Evolutionary conservation across 2,797 vertebrate genomes (phyloP).

Genomic region (Poeciliopsis paucimaculata): DNA sequence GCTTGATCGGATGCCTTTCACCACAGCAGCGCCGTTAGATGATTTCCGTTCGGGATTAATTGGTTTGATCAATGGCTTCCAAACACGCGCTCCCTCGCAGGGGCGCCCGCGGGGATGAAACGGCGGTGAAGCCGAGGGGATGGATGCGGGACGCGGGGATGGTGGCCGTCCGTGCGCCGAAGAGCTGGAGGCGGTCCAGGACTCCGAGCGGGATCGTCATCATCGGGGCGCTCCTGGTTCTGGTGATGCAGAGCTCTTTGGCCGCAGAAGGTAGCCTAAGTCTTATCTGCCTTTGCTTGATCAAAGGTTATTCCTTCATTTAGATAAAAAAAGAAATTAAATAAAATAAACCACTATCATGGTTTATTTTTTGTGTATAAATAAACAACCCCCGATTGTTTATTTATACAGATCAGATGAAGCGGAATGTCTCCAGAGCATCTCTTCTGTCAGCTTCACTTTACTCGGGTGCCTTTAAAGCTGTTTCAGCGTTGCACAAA

Average conservation of each 20-base stretch:
- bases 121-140: slow-evolving; percentile 23
- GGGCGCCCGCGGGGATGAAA: slow-evolving; percentile 35
- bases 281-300: slow-evolving; percentile 7
- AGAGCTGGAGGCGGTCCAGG: slow-evolving; percentile 54
- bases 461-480: not conserved
- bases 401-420: not conserved
- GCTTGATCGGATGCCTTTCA: slow-evolving; percentile 74
- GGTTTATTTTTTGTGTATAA: too few species aligned
- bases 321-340: not conserved
- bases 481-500: not conserved
- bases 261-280: slow-evolving; percentile 80
- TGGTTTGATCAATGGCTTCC: slow-evolving; percentile 81
- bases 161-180: slow-evolving; percentile 34
- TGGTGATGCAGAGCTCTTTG: slow-evolving; percentile 74
- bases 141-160: slow-evolving; percentile 53
- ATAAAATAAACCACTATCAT: not conserved
- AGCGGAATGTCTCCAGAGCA: not conserved
- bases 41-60: slow-evolving; percentile 64
- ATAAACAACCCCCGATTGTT: not conserved
- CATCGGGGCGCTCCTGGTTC: slow-evolving; percentile 71
- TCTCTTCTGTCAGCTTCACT: not conserved
- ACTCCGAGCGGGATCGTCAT: slow-evolving; percentile 52
- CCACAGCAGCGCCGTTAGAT: slow-evolving; percentile 67
- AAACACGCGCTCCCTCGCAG: slow-evolving; percentile 71
- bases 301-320: not conserved